These are phyloP conservation scores for Steinernema scapterisci DNA, from an alignment of 2,888 invertebrate species.

Conservation along the genomic window DNA sequence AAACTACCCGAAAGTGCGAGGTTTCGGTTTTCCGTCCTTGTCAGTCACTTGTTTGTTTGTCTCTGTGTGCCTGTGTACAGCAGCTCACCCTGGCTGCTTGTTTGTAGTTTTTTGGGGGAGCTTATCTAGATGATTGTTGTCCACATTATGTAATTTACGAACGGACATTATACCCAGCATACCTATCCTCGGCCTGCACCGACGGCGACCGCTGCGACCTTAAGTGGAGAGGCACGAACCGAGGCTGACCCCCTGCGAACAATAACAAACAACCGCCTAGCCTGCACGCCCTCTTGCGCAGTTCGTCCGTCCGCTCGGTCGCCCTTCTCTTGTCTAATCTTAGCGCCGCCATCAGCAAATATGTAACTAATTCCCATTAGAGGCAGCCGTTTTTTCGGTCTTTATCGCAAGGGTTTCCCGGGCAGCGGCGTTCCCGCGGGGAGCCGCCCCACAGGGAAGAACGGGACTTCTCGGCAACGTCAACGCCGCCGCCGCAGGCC, in stretches of 20 bases:
- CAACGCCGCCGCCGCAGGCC: no score
- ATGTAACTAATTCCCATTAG: background rate
- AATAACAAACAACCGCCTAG: slow-evolving; percentile 28
- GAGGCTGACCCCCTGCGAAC: slow-evolving; percentile 22
- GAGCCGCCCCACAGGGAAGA: no score
- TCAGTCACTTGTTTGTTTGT: no score
- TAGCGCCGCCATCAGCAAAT: background rate
- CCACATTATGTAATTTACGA: slow-evolving; percentile 18
- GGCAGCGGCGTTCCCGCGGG: background rate
- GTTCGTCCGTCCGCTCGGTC: background rate
- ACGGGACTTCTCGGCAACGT: no score
- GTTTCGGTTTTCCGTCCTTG: no score
- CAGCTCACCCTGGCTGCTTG: no score
- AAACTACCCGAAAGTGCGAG: no score
- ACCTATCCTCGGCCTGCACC: no score
- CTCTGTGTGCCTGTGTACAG: no score
- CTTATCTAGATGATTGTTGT: no score
- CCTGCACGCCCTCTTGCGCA: background rate
- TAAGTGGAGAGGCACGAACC: slow-evolving; percentile 17
- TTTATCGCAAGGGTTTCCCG: background rate
- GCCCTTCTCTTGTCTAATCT: background rate
- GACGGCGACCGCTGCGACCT: slow-evolving; percentile 5
- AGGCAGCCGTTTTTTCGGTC: slow-evolving; percentile 7
- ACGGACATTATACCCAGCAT: background rate
- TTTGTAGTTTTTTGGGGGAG: no score